phyloP scores from a whole-genome alignment of 2,797 vertebrate genomes.

The Sebastes paucispinis region DNA sequence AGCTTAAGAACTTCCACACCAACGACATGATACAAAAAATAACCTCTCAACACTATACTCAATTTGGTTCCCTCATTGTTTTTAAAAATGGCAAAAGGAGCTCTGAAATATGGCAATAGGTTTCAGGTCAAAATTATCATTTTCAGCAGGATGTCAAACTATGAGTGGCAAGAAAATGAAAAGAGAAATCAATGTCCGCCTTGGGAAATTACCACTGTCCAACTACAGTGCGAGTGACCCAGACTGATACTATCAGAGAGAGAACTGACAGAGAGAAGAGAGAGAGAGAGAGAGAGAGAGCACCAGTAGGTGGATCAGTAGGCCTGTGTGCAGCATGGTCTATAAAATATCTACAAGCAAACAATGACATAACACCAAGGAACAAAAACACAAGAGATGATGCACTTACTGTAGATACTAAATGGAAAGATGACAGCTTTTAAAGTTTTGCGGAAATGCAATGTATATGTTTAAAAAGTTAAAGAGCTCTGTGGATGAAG shows the following conservation, averaged over 20 bases:
- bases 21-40: neutral
- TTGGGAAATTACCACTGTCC: constrained; percentile 70
- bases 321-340: constrained; percentile 1
- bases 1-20: neutral
- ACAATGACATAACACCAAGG: neutral
- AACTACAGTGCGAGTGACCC: constrained; percentile 57
- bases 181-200: constrained; percentile 69
- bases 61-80: neutral
- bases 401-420: neutral
- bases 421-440: neutral
- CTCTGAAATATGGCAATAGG: constrained; percentile 5
- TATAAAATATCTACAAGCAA: constrained; percentile 3
- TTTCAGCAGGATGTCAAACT: constrained; percentile 55
- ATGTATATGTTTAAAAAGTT: neutral
- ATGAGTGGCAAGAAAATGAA: constrained; percentile 57
- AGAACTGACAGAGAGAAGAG: constrained; percentile 6
- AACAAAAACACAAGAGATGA: neutral
- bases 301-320: neutral
- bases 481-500: neutral
- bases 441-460: neutral
- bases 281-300: neutral
- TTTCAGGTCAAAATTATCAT: constrained; percentile 43
- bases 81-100: neutral
- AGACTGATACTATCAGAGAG: constrained; percentile 48
- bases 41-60: neutral